Evolutionary conservation across 2,113 vertebrate genomes (phyloP), one percentile per base, ranked within the genome.

Genomic region (Marcusenius ussheri): DNA sequence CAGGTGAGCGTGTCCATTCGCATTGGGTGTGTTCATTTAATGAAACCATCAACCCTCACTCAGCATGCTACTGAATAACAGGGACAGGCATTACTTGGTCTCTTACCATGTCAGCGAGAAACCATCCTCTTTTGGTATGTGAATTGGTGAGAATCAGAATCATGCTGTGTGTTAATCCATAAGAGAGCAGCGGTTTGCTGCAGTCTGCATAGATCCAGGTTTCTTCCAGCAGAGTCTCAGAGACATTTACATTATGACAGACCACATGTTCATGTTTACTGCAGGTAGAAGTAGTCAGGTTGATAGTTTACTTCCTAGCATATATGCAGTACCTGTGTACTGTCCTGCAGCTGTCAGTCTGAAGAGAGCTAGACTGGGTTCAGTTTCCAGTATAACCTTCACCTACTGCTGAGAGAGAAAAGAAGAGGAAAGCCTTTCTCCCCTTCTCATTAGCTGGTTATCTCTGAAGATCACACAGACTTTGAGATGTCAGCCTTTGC

Each of bases 1-100:
- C 97, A 98, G 96, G 98, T 99, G 92, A 91, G 95, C 42, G 35
- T 51, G n/a, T 49, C 45, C 46, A 24, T 21, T 46, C 2, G 11
- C 31, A 13, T 21, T 53, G 1, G 2, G 5, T 15, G 21, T 56
- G 6, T 47, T 45, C 17, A 15, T 49, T 21, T 62, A 24, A 83
- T 47, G 80, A 47, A 83, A 24, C 9, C 47, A 49, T 24, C 39
- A 84, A 42, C 39, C 8, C 0, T 47, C 21, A 10, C 46, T 45
- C 45, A 87, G 27, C 46, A 31, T 15, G 21, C 5, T 35, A 3
- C n/a, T 31, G 49, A 11, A 46, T 87, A 17, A 51, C 21, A 27
- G 42, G 9, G 19, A 27, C 47, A 9, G 17, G 39, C 39, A 39
- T 46, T 24, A 84, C 39, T 9, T 47, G 2, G 83, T 84, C 21